Evolutionary conservation across 2,113 vertebrate genomes (phyloP), one percentile per base, ranked within the genome.

Genomic region (Scomber japonicus): DNA sequence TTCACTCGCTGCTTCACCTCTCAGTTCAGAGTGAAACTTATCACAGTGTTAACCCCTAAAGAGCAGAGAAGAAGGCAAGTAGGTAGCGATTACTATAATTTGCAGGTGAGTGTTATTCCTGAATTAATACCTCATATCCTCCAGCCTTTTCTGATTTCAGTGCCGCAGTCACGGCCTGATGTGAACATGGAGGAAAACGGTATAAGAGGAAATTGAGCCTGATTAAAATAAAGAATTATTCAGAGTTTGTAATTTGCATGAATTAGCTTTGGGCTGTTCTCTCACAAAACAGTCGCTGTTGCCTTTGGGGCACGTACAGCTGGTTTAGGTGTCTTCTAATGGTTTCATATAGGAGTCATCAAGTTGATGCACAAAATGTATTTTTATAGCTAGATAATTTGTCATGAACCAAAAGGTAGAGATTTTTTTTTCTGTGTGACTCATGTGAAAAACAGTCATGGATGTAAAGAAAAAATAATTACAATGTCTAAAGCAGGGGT

Each of bases 61-160:
- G 61, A 71, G 53, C 0, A 31, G 60, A 56, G 61, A 75, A 56
- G 61, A 75, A 71, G 53, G 30, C 40, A 72, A 65, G 68, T 31
- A 69, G 59, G 74, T 66, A 62, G 31, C 50, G 35, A 81, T 81
- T 53, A 70, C 75, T 76, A 44, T 86, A 77, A 84, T 82, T 84
- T 83, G 60, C 71, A 78, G 78, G 45, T 76, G 57, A 86, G 78
- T 65, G 67, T 63, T 81, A 76, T 61, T 9, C 59, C 53, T 62
- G 45, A 45, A 60, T 56, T 53, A 54, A 84, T 73, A 60, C 16
- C 3, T 66, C 44, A 17, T 44, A 53, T 63, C 63, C 61, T 67
- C 44, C 35, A 46, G 77, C 64, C 24, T 40, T 60, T 27, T 71
- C 61, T 66, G 31, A 66, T 68, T 82, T 48, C 48, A 45, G 11